These are phyloP conservation scores for Picathartes gymnocephalus DNA, from an alignment of 2,113 vertebrate species.

Conservation along the genomic window DNA sequence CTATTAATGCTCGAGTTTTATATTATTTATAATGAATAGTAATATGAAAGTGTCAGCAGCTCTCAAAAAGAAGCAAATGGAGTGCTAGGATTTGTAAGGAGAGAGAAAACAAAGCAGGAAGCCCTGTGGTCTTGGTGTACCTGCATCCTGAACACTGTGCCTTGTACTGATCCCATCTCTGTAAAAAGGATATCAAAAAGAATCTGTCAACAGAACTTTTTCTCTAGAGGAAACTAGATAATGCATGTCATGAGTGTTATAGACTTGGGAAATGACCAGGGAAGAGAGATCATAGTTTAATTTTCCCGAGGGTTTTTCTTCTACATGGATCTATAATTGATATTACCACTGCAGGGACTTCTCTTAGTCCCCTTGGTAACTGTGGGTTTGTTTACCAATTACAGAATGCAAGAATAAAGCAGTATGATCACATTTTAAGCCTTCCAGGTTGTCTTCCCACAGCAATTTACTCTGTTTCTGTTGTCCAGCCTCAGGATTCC, in stretches of 20 bases:
- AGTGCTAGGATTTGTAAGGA: background rate
- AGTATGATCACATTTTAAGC: background rate
- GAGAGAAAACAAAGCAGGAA: background rate
- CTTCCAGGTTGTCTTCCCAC: background rate
- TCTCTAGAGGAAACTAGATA: background rate
- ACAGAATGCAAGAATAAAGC: background rate
- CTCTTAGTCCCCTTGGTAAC: background rate
- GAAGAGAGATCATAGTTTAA: background rate
- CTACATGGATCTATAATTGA: background rate
- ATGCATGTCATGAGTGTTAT: background rate
- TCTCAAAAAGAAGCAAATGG: background rate
- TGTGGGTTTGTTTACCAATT: background rate
- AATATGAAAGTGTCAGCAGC: background rate
- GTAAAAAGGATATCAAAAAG: background rate
- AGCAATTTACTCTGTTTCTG: background rate
- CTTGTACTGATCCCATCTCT: background rate
- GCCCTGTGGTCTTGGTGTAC: no score
- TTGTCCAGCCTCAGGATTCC: background rate
- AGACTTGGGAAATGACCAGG: background rate
- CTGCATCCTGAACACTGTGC: background rate
- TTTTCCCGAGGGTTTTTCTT: background rate
- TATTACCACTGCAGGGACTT: background rate
- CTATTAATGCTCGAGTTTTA: background rate
- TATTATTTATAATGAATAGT: background rate
- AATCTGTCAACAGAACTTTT: background rate